Evolutionary conservation across 2,113 vertebrate genomes (phyloP).

Genomic region (Tragelaphus buxtoni): DNA sequence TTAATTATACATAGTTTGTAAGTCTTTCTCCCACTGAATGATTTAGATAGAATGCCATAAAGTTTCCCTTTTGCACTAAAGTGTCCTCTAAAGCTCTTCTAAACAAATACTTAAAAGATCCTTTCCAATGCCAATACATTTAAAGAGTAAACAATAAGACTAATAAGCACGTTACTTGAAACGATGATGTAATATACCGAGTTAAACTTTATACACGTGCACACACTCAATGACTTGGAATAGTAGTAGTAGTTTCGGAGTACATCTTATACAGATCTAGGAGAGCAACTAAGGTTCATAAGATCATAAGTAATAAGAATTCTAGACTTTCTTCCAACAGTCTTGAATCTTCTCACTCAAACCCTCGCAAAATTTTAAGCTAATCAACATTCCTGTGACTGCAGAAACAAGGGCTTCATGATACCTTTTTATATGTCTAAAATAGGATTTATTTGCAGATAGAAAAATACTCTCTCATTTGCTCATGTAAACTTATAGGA

Average conservation of each 20-base stretch:
- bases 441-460: background rate
- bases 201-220: background rate
- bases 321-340: background rate
- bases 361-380: background rate
- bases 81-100: constrained; percentile 51
- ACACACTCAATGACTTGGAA: background rate
- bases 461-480: background rate
- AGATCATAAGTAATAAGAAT: background rate
- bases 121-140: constrained; percentile 40
- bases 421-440: background rate
- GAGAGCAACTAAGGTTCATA: background rate
- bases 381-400: background rate
- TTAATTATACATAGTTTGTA: constrained; percentile 8
- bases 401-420: background rate
- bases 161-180: constrained; percentile 54
- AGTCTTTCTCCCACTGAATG: background rate
- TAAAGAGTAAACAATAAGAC: constrained; percentile 49
- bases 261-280: background rate
- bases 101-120: constrained; percentile 73
- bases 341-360: background rate
- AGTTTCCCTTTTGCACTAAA: constrained; percentile 46
- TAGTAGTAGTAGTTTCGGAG: background rate
- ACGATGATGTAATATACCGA: constrained; percentile 31
- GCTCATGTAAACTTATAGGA: background rate
- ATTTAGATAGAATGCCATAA: constrained; percentile 41